phyloP scores from a whole-genome alignment of 2,888 invertebrate genomes.

The Anaspis maculata region DNA sequence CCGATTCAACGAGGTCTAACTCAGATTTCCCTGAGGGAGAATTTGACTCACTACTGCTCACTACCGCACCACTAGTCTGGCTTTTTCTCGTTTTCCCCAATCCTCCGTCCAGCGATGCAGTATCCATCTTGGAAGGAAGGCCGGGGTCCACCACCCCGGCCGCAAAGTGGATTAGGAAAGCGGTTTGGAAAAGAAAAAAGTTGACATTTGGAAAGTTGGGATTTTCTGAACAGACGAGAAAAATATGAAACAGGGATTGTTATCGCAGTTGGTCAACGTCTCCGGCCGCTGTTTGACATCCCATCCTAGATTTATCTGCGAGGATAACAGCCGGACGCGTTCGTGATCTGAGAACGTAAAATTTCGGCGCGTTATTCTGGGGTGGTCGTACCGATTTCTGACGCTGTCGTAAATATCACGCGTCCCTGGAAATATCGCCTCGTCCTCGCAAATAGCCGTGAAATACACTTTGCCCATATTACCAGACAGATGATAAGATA shows the following conservation, averaged over 20 bases:
- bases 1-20: constrained; percentile 20
- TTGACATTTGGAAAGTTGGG: constrained; percentile 22
- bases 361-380: constrained; percentile 14
- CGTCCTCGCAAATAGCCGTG: constrained; percentile 12
- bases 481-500: constrained; percentile 9
- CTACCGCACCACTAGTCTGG: too few species aligned
- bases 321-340: constrained; percentile 30
- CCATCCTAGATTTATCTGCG: constrained; percentile 32
- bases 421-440: constrained; percentile 10
- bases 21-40: constrained; percentile 29
- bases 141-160: too few species aligned
- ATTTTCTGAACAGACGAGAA: constrained; percentile 18
- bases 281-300: constrained; percentile 30
- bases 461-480: constrained; percentile 12
- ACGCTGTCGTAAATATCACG: constrained; percentile 9
- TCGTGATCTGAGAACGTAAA: constrained; percentile 31
- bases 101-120: too few species aligned
- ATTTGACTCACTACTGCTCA: constrained; percentile 18
- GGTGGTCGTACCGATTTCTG: constrained; percentile 11
- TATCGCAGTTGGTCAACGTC: constrained; percentile 28
- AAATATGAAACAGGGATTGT: constrained; percentile 34
- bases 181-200: constrained; percentile 14
- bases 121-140: constrained; percentile 20
- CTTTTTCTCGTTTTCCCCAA: constrained; percentile 4
- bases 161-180: constrained; percentile 19